Base-by-base conservation (phyloP, 2,888 invertebrate genomes). In the Lasioglossum calceatum region DNA sequence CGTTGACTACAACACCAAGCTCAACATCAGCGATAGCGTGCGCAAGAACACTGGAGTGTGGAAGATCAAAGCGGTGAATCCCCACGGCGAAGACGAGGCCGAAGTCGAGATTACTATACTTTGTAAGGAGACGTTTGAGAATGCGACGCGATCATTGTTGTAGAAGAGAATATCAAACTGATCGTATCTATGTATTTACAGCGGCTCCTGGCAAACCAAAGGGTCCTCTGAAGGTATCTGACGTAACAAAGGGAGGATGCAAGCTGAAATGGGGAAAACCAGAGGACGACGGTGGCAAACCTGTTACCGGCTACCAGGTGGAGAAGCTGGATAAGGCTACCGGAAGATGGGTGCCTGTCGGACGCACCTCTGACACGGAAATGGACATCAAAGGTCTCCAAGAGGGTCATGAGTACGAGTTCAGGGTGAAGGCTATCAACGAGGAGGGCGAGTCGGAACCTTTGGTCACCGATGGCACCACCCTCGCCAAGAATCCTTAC, bases 361-460 rank as follows among this genome's bases (percentile, higher is more conserved):
- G 99, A 85, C 97, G 98, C 91, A 97, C 98, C 0, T 97, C 96
- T 95, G 99, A 97, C 95, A 99, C 97, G 74, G 98, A 98, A 95
- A 97, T 98, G 97, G 98, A 99, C 91, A 97, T 98, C 61, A 97
- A 97, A 95, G 98, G 98, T 47, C 96, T 99, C 77, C 98, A 98
- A 94, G 99, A 99, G 95, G 98, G 98, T 54, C 97, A 98, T 92
- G 98, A 99, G 93, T 99, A 99, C 95, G 98, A 99, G 95, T 99
- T 99, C 96, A 96, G 99, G 90, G 98, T 99, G 23, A 97, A 97
- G 94, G 99, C 99, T 14, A 97, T 99, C 87, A 99, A 99, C 93
- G 99, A 99, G 89, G 99, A 99, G 95, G 98, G 98, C 32, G 98
- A 99, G 95, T 98, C 98, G 0, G 98, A 99, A 93, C 99, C 99